Evolutionary conservation across 2,888 invertebrate species (phyloP), one percentile per base, ranked within the genome.

Genomic region (Ichneumoninae sp.): DNA sequence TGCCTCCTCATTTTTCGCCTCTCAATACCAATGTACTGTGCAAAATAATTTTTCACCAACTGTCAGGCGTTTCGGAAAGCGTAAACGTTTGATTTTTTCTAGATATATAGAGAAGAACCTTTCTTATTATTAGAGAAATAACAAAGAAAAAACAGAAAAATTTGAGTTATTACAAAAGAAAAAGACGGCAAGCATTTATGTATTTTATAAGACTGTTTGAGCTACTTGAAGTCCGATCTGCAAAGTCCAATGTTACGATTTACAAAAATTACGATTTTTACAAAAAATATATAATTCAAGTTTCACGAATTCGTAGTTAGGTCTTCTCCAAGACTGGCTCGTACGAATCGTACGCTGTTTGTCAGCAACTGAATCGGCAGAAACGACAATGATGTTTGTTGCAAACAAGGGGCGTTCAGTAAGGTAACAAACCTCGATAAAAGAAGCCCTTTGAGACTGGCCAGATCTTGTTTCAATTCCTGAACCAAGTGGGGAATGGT

Each of bases 381-480:
- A 3, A 16, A 47, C 16, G 16, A 16, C 44, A 47, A 47, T 16
- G 10, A 47, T 47, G 16, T 47, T 47, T 47, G 10, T 13, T 13
- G 10, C 3, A 7, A 50, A 60, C n/a, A 33, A 74, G 30, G 5
- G n/a, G n/a, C 2, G 7, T 44, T 22, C n/a, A 44, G 33, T 13
- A 8, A 1, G 6, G 22, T 44, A 75, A 84, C 80, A 79, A 90
- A 93, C 93, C 93, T 93, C 50, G 93, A 93, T 52, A 94, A 87
- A 81, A 93, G 91, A 78, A 94, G 88, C 70, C 93, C 91, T 84
- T 93, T 94, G 47, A 94, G 90, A 90, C 92, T 93, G 89, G 93
- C 90, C 87, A 93, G 88, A 88, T 93, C 94, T 81, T 92, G 91
- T 80, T 93, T 93, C 63, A 94, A 85, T 85, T 93, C 93, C 85